Evolutionary conservation across 2,113 vertebrate species (phyloP), one percentile per base, ranked within the genome.

Genomic region (Chelonoidis abingdonii): DNA sequence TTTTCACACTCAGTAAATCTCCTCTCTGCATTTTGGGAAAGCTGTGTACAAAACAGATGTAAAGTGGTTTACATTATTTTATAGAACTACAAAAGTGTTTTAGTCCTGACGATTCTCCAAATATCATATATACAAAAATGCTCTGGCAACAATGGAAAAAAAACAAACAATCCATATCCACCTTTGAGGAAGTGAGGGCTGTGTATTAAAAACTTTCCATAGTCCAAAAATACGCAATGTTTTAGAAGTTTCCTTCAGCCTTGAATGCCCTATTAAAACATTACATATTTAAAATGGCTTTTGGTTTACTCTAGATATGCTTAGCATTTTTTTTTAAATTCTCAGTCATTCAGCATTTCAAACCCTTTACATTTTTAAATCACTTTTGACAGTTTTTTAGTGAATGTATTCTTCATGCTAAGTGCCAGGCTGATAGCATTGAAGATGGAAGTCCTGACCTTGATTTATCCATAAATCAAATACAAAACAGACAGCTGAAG

Each of bases 331-430:
- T 6, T 10, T 31, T 41, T 38, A 89, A 19, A 35, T 83, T 78
- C 92, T 47, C 56, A 44, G 31, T 11, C 2, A 3, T 47, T 89
- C 16, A 11, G 52, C 44, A 82, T 81, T 75, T 62, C 6, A 7
- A 62, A n/a, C 3, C 76, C 22, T 13, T 88, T 79, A 80, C 19
- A 13, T 29, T 57, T 44, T 78, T 81, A 53, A 4, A 1, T 12
- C 0, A 0, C 29, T 13, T 85, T 90, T 92, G 75, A 92, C 0
- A 62, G 35, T 69, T 1, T 65, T 35, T 3, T 0, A 0, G 10
- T 12, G 78, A 88, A 62, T 65, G 31, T 50, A 75, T 0, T 0
- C 44, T 56, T 83, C 76, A 80, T 16, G 4, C 14, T 2, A 2
- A 2, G 10, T 2, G 44, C 50, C 22, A 41, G 6, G 31, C 31